A percentile compares a stretch with the other conserved stretches of the same genome.
These are phyloP conservation scores for Grapholita molesta DNA, from an alignment of 1,140 invertebrate genomes.

Conservation along the genomic window DNA sequence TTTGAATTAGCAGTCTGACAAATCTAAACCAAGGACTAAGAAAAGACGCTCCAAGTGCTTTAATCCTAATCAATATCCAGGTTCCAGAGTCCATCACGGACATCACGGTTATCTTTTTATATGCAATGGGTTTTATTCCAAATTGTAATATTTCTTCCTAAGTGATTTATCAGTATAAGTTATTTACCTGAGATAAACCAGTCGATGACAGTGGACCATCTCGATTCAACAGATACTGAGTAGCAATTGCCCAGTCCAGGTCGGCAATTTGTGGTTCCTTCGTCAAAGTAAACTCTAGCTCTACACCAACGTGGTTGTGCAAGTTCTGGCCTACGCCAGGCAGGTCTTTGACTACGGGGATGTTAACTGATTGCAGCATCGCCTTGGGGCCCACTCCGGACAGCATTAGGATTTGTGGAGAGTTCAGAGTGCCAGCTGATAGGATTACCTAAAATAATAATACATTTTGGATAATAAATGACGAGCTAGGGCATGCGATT, in stretches of 20 bases:
- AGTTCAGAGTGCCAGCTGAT: slow-evolving; percentile 81
- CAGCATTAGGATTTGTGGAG: slow-evolving; percentile 83
- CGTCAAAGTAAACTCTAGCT: slow-evolving; percentile 68
- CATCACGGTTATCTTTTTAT: too few relatives aligned
- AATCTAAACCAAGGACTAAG: too few relatives aligned
- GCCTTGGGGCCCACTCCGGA: slow-evolving; percentile 84
- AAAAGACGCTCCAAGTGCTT: too few relatives aligned
- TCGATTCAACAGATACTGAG: slow-evolving; percentile 81
- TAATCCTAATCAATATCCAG: too few relatives aligned
- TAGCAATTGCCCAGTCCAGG: slow-evolving; percentile 80
- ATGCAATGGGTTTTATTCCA: too few relatives aligned
- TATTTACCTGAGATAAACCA: slow-evolving; percentile 77
- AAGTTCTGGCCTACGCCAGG: slow-evolving; percentile 88
- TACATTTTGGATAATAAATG: too few relatives aligned
- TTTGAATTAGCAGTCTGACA: too few relatives aligned
- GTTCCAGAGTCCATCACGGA: too few relatives aligned
- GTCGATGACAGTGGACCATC: slow-evolving; percentile 81
- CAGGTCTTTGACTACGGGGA: slow-evolving; percentile 82
- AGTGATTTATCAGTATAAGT: background rate
- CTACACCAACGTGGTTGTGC: slow-evolving; percentile 85
- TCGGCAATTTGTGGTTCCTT: slow-evolving; percentile 79
- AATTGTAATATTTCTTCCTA: background rate
- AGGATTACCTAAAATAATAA: slow-evolving; percentile 82
- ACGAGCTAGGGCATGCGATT: too few relatives aligned
- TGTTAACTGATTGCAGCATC: slow-evolving; percentile 81